Percentiles rank a stretch among this genome's conserved stretches.
These are phyloP conservation scores for Brachionus rotundiformis DNA, from an alignment of 1,140 invertebrate species.

Conservation along the genomic window DNA sequence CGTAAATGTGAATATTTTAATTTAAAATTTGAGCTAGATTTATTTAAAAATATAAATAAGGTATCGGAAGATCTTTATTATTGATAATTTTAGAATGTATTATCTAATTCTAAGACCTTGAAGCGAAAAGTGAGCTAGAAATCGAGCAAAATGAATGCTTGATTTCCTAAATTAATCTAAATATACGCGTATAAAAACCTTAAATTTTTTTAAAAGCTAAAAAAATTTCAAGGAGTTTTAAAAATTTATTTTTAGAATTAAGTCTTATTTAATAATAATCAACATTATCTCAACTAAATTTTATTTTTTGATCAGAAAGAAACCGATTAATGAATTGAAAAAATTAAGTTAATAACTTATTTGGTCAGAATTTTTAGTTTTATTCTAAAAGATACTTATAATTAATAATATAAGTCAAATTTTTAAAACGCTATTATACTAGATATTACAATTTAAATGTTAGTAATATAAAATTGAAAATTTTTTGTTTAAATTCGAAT, in stretches of 20 bases:
- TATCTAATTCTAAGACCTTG: neutral
- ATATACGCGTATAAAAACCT: neutral
- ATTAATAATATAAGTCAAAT: neutral
- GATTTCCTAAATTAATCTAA: neutral
- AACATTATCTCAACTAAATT: too few relatives aligned
- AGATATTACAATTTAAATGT: neutral
- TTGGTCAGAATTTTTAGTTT: too few relatives aligned
- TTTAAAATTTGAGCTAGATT: neutral
- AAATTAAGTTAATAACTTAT: too few relatives aligned
- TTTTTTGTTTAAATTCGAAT: neutral
- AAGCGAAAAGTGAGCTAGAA: neutral
- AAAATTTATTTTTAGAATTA: neutral
- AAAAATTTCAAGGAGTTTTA: too few relatives aligned
- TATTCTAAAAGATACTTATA: too few relatives aligned
- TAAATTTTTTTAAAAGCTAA: too few relatives aligned
- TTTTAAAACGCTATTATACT: neutral
- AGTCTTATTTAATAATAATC: neutral
- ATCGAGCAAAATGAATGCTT: neutral
- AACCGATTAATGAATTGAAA: too few relatives aligned
- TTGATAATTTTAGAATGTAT: neutral
- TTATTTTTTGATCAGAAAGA: too few relatives aligned
- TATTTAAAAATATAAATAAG: neutral
- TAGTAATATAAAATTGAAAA: neutral
- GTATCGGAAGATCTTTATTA: neutral
- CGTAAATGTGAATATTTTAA: neutral